Percentiles rank a stretch among this genome's conserved stretches.
Conservation (phyloP, 2,888 invertebrate genomes). For the Thereva nobilitata region DNA sequence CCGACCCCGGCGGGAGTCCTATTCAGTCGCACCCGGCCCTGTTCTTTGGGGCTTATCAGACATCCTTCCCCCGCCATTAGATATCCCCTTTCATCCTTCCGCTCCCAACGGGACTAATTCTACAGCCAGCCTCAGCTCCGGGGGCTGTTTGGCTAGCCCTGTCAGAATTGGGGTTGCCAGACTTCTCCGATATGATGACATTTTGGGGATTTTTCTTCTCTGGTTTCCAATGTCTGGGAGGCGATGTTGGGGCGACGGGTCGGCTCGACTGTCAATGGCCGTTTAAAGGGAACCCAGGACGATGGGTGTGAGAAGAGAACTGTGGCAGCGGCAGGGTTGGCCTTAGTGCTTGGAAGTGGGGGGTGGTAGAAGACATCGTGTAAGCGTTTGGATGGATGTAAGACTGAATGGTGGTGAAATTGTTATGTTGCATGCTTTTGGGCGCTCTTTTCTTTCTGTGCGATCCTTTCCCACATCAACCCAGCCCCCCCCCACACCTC, state of each 20-base stretch:
- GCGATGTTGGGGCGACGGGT: no score
- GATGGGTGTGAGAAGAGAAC: slow-evolving; percentile 2
- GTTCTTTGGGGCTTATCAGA: background rate
- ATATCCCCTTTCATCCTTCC: slow-evolving; percentile 5
- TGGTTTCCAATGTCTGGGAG: background rate
- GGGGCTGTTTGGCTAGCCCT: slow-evolving; percentile 6
- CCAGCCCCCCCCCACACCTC: slow-evolving; percentile 3
- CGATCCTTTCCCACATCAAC: background rate
- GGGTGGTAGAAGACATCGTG: background rate
- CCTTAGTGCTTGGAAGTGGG: slow-evolving; percentile 7
- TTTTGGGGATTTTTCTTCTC: slow-evolving; percentile 10
- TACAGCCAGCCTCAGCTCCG: background rate
- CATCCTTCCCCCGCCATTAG: background rate
- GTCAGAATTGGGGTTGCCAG: slow-evolving; percentile 26
- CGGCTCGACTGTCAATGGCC: background rate
- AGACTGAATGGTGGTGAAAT: slow-evolving; percentile 25
- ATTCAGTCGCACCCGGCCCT: slow-evolving; percentile 5
- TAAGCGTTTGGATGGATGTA: slow-evolving; percentile 33
- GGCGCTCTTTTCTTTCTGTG: background rate
- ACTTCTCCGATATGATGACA: slow-evolving; percentile 19
- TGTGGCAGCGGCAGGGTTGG: background rate
- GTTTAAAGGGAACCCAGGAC: background rate
- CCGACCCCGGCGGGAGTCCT: slow-evolving; percentile 10
- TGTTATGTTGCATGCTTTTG: slow-evolving; percentile 15
- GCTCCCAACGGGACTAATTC: background rate